Evolutionary conservation across 2,113 vertebrate genomes (phyloP).

Genomic region (Trematocara variabile): DNA sequence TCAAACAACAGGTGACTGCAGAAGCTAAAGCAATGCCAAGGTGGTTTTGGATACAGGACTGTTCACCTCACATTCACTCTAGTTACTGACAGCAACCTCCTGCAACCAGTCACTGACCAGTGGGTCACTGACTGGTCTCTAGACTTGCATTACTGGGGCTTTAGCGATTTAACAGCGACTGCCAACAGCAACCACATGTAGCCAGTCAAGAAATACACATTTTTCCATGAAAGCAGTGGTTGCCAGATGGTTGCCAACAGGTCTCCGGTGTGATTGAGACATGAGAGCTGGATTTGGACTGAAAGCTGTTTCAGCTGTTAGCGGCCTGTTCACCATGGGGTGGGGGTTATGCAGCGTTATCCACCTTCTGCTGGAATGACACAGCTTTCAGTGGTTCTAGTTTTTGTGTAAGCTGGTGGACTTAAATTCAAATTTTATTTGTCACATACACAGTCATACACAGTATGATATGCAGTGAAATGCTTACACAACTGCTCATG

Average conservation of each 20-base stretch:
- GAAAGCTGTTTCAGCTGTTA: background rate
- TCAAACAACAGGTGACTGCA: too few relatives aligned
- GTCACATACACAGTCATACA: too few relatives aligned
- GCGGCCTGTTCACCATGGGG: background rate
- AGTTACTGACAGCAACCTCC: background rate
- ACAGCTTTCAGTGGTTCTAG: background rate
- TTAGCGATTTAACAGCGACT: background rate
- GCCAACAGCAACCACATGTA: too few relatives aligned
- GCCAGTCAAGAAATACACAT: too few relatives aligned
- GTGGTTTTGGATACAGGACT: background rate
- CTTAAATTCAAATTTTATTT: too few relatives aligned
- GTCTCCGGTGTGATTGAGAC: background rate
- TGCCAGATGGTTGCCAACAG: too few relatives aligned
- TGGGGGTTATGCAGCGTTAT: background rate
- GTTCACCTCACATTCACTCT: background rate
- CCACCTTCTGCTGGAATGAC: background rate
- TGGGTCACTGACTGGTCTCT: background rate
- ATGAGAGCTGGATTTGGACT: background rate
- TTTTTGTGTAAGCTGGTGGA: background rate
- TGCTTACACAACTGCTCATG: too few relatives aligned
- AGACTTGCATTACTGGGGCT: background rate
- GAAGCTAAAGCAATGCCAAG: background rate
- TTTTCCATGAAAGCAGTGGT: too few relatives aligned
- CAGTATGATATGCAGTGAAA: too few relatives aligned
- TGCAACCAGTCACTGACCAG: background rate